Conservation (phyloP, 2,888 invertebrate species). For the Phyllotreta striolata region DNA sequence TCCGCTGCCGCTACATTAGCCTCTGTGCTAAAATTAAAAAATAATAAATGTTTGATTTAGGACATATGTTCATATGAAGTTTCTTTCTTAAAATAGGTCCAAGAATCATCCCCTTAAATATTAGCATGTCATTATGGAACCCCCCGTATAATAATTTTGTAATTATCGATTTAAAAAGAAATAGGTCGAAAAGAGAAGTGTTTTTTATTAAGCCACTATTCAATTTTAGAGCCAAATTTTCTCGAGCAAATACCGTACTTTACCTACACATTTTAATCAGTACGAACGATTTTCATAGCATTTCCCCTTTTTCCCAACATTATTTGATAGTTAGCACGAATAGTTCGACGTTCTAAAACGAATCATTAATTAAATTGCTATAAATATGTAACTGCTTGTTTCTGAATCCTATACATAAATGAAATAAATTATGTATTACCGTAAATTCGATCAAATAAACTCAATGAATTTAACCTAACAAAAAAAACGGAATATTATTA, state of each 20-base stretch:
- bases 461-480: neutral
- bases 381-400: neutral
- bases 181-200: neutral
- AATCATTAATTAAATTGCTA: conserved; percentile 14
- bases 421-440: neutral
- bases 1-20: too few relatives aligned
- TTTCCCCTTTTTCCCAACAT: conserved; percentile 56
- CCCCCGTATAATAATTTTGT: too few relatives aligned
- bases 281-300: conserved; percentile 58
- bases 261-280: conserved; percentile 44
- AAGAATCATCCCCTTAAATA: too few relatives aligned
- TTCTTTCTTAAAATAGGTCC: too few relatives aligned
- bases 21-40: too few relatives aligned
- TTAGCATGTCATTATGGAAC: too few relatives aligned
- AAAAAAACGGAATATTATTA: neutral
- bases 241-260: conserved; percentile 33
- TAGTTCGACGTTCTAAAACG: conserved; percentile 56
- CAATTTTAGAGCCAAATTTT: conserved; percentile 16
- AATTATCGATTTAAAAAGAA: too few relatives aligned
- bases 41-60: too few relatives aligned
- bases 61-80: too few relatives aligned
- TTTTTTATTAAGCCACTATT: conserved; percentile 7
- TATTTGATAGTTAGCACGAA: conserved; percentile 60
- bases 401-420: neutral
- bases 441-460: conserved; percentile 13